Evolutionary conservation across 2,113 vertebrate genomes (phyloP).

Genomic region (Cryptotis parvus): DNA sequence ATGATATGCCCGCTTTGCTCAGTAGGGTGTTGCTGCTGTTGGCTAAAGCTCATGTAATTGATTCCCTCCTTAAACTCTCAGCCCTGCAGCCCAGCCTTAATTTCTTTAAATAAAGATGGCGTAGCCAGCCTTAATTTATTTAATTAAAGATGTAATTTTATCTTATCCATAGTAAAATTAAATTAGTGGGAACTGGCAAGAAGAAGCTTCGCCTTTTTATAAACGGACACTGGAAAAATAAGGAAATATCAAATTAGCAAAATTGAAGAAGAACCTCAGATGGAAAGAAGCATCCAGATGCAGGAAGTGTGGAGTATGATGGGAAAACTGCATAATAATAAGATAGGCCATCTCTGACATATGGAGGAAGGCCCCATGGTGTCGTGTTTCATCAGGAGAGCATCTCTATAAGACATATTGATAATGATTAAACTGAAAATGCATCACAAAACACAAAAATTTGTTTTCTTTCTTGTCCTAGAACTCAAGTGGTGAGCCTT

Average conservation of each 20-base stretch:
- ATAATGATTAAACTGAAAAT: not conserved
- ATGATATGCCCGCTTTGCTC: not conserved
- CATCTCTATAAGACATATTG: not conserved
- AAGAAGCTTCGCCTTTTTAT: constrained; percentile 12
- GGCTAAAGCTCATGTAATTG: not conserved
- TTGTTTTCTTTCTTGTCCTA: constrained; percentile 74
- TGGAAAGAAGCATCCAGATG: constrained; percentile 55
- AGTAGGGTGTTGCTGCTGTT: not conserved
- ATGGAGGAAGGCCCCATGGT: not conserved
- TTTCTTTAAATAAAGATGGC: constrained; percentile 64
- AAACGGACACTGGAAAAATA: constrained; percentile 62
- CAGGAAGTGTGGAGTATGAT: constrained; percentile 55
- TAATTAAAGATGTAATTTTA: constrained; percentile 45
- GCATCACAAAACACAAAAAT: not conserved
- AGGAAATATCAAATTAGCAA: constrained; percentile 69
- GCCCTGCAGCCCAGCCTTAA: constrained; percentile 41
- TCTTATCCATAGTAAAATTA: constrained; percentile 60
- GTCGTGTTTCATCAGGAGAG: not conserved
- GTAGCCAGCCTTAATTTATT: not conserved
- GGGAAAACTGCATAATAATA: constrained; percentile 10
- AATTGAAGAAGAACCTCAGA: constrained; percentile 20
- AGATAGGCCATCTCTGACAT: constrained; percentile 25
- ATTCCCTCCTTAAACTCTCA: constrained; percentile 13
- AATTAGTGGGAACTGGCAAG: constrained; percentile 43
- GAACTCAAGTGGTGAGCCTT: constrained; percentile 89